phyloP scores from a whole-genome alignment of 2,113 vertebrate genomes.

The Notarius lentiginosus region DNA sequence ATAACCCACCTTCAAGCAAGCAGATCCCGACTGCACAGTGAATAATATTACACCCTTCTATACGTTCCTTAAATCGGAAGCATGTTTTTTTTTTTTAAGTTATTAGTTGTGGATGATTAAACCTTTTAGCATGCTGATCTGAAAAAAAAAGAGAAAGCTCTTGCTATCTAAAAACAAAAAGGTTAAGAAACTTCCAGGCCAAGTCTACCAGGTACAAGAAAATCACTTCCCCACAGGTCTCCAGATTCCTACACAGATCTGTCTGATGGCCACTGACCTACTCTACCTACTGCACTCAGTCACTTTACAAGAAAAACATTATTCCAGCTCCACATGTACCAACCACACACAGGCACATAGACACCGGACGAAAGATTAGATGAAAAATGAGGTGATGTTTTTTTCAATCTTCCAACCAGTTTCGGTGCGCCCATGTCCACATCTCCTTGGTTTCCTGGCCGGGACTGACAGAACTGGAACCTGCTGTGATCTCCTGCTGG shows the following conservation, averaged over 20 bases:
- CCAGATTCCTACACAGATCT: background rate
- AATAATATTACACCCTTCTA: background rate
- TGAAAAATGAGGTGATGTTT: too few species aligned
- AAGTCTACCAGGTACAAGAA: background rate
- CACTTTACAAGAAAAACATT: background rate
- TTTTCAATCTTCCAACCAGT: background rate
- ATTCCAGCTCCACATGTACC: background rate
- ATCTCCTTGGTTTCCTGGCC: background rate
- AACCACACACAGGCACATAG: background rate
- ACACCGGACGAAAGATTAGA: background rate
- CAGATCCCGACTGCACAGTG: background rate
- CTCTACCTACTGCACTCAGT: too few species aligned
- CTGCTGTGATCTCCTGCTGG: too few species aligned
- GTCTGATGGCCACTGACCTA: too few species aligned
- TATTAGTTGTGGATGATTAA: background rate
- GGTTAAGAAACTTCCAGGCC: background rate
- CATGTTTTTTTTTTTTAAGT: background rate
- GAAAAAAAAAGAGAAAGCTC: background rate
- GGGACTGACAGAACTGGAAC: too few species aligned
- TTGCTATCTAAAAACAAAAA: too few species aligned
- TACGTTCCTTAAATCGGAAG: background rate
- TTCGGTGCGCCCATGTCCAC: background rate
- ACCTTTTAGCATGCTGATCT: background rate
- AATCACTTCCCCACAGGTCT: background rate
- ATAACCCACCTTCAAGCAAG: background rate